These are phyloP conservation scores for Acipenser transmontanus DNA, from an alignment of 2,797 vertebrate species.

Conservation along the genomic window DNA sequence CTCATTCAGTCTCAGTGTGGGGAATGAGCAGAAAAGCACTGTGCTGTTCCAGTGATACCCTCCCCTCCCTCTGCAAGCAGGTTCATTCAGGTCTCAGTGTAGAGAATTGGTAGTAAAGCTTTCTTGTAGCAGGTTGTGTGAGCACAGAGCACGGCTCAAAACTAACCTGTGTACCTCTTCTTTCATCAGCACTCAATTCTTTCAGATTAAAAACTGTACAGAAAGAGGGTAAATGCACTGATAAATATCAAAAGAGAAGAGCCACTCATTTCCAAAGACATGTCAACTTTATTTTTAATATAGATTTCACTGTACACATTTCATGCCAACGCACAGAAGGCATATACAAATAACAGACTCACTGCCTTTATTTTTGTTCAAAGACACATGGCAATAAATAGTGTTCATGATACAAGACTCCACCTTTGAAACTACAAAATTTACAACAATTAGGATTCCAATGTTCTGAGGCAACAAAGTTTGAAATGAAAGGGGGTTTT, in stretches of 20 bases:
- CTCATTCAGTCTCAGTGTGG: no score
- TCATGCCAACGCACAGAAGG: conserved; percentile 86
- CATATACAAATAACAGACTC: conserved; percentile 74
- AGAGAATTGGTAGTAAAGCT: no score
- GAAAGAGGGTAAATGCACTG: conserved; percentile 14
- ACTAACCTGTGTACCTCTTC: no score
- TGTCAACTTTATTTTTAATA: conserved; percentile 83
- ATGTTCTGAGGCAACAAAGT: conserved; percentile 54
- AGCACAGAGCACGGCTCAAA: no score
- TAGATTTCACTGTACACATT: conserved; percentile 77
- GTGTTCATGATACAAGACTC: conserved; percentile 73
- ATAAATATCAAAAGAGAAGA: conserved; percentile 25
- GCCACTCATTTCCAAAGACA: conserved; percentile 66
- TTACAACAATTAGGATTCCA: conserved; percentile 71
- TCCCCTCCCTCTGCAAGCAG: no score
- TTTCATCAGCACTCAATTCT: no score
- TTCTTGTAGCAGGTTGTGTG: no score
- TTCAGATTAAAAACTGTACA: no score
- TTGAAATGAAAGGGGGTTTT: conserved; percentile 29
- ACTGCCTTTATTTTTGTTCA: conserved; percentile 71
- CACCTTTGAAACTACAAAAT: conserved; percentile 89
- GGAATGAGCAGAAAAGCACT: no score
- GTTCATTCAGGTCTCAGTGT: no score
- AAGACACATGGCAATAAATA: conserved; percentile 90
- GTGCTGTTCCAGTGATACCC: no score